These are phyloP conservation scores for Alouatta palliata DNA, from an alignment of 2,113 vertebrate species.

Conservation along the genomic window DNA sequence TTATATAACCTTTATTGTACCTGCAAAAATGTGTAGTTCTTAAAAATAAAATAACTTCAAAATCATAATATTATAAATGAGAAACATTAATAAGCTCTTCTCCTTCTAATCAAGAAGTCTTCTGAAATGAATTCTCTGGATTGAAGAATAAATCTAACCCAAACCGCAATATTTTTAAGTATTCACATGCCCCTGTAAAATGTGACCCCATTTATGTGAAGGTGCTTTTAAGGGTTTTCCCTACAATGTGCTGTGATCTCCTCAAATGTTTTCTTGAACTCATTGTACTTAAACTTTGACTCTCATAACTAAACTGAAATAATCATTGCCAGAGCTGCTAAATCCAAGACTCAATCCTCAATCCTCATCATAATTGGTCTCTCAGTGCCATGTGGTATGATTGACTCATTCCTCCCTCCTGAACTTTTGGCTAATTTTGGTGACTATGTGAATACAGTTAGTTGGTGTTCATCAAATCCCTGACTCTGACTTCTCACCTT, in stretches of 20 bases:
- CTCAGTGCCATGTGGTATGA: not conserved
- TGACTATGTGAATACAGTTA: not conserved
- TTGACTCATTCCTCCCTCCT: not conserved
- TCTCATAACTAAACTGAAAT: not conserved
- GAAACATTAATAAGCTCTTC: not conserved
- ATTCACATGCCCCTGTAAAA: not conserved
- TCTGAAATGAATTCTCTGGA: not conserved
- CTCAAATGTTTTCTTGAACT: not conserved
- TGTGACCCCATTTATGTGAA: not conserved
- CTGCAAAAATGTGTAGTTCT: not conserved
- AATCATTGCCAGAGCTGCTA: not conserved
- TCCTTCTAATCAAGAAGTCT: not conserved
- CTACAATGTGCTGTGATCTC: not conserved
- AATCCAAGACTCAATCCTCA: not conserved
- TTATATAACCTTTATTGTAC: not conserved
- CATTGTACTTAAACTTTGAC: not conserved
- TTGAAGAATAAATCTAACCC: not conserved
- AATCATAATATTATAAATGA: not conserved
- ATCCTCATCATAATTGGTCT: not conserved
- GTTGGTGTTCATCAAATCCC: not conserved
- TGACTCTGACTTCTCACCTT: not conserved
- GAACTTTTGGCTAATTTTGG: not conserved
- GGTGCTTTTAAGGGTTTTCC: not conserved
- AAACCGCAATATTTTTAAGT: not conserved
- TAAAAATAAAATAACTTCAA: not conserved